Evolutionary conservation across 37 sponge, comb jelly and placozoan genomes (phyloP), one percentile per base, ranked within the genome.

Genomic region (Chondrilla cf. caribensis): DNA sequence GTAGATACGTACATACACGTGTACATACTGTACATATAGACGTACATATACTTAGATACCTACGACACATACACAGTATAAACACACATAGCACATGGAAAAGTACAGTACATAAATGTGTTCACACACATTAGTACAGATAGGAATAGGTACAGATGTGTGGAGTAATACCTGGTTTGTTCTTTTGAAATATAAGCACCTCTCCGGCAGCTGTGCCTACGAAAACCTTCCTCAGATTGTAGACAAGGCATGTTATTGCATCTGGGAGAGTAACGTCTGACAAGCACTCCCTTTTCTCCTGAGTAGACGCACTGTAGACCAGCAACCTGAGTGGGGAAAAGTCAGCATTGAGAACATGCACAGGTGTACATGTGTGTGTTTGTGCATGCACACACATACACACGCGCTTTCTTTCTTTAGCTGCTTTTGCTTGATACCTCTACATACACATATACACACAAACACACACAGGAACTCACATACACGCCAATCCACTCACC

Each of bases 191-290:
- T 9, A 91, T 77, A 55, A 64, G 14, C 24, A 91, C 42, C 7
- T 58, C 43, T 24, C 92, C 87, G 7, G 81, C 81, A 28, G 87
- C 82, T 8, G 79, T 83, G 0, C 83, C 58, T 0, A 84, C 70
- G 55, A 85, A 87, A 19, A 87, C 88, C 44, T 87, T 73, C 24
- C 84, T 62, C 14, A 42, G 38, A 42, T 79, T 87, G 26, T 84
- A 87, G 73, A 88, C 84, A 32, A 73, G 76, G 2, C 41, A 36
- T 3, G 76, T 73, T 21, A 73, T 43, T 1, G 76, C 41, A 73
- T 73, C 76, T 4, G 41, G 2, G 11, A 73, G 25, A 37, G 24
- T 2, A 2, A 38, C 42, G n/a, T 67, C 68, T 33, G 31, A 33
- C 11, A 29, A 1, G 4, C 35, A 67, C 11, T 6, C 11, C 11